Evolutionary conservation across 2,888 invertebrate genomes (phyloP).

Genomic region (Macrosoma leucophasiata): DNA sequence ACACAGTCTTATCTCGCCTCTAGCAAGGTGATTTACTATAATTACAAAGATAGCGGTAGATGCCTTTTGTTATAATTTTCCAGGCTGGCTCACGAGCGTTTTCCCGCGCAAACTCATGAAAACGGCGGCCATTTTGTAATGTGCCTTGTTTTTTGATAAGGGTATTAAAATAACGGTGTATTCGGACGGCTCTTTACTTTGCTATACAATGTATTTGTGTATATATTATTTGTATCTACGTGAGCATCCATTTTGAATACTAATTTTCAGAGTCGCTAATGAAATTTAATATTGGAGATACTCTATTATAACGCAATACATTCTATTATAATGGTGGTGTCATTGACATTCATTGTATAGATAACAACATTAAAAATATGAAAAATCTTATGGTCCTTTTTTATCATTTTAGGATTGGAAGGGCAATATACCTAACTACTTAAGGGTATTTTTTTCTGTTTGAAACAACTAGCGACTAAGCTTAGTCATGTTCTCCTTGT

Average conservation of each 20-base stretch:
- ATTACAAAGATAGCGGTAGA: conserved; percentile 77
- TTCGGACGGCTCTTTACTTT: conserved; percentile 60
- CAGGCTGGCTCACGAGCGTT: conserved; percentile 68
- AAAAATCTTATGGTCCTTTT: too few relatives aligned
- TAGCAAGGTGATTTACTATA: conserved; percentile 76
- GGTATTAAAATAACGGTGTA: conserved; percentile 70
- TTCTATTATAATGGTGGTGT: too few relatives aligned
- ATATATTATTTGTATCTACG: conserved; percentile 58
- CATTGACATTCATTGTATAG: too few relatives aligned
- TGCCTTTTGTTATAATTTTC: conserved; percentile 76
- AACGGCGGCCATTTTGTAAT: conserved; percentile 73
- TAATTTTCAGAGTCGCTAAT: conserved; percentile 63
- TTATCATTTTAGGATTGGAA: too few relatives aligned
- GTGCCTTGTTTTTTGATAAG: conserved; percentile 76
- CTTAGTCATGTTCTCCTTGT: too few relatives aligned
- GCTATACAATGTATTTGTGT: conserved; percentile 48
- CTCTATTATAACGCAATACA: too few relatives aligned
- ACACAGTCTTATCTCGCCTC: conserved; percentile 68
- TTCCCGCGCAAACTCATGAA: conserved; percentile 72
- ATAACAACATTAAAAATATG: too few relatives aligned
- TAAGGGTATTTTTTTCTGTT: too few relatives aligned
- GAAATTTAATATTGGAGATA: conserved; percentile 47
- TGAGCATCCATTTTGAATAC: conserved; percentile 66
- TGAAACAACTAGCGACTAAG: too few relatives aligned
- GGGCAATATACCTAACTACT: too few relatives aligned